phyloP scores from a whole-genome alignment of 92 coral and sea anemone genomes.

The Plumapathes pennacea region DNA sequence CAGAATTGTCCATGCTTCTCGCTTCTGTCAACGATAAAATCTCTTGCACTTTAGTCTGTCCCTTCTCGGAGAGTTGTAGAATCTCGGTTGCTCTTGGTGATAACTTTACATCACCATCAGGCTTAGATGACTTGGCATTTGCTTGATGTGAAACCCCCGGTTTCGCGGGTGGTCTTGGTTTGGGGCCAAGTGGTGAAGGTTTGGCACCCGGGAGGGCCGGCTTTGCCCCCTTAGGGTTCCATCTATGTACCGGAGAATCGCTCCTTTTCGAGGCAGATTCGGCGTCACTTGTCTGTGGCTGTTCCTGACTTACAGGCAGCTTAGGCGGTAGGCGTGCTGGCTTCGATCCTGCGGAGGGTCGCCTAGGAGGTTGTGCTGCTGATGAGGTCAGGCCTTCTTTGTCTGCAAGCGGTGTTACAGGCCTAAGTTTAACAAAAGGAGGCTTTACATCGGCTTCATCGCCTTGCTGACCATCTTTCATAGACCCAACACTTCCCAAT shows the following conservation, averaged over 20 bases:
- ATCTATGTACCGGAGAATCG: too few species aligned
- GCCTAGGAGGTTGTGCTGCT: conserved; percentile 5
- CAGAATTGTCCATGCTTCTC: conserved; percentile 53
- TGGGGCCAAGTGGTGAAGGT: conserved; percentile 42
- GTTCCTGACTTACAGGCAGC: conserved; percentile 15
- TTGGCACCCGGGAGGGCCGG: conserved; percentile 6
- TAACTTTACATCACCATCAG: conserved; percentile 33
- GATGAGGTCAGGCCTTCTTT: background rate
- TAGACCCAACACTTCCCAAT: too few species aligned
- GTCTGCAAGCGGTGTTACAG: too few species aligned
- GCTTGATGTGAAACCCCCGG: conserved; percentile 68
- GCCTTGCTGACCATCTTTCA: too few species aligned
- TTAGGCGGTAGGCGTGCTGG: conserved; percentile 33
- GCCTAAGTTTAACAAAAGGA: too few species aligned
- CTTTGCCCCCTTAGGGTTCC: conserved; percentile 10
- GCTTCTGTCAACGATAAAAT: conserved; percentile 67
- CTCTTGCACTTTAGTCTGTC: conserved; percentile 57
- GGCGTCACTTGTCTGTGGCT: conserved; percentile 17
- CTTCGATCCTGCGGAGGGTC: conserved; percentile 13
- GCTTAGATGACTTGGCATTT: conserved; percentile 20
- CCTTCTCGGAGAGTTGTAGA: conserved; percentile 54
- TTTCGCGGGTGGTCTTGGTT: conserved; percentile 75
- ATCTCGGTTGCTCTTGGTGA: conserved; percentile 68
- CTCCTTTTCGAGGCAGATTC: conserved; percentile 11
- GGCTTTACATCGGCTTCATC: too few species aligned